Evolutionary conservation across 2,888 invertebrate species (phyloP).

Genomic region (Acronicta leporina): DNA sequence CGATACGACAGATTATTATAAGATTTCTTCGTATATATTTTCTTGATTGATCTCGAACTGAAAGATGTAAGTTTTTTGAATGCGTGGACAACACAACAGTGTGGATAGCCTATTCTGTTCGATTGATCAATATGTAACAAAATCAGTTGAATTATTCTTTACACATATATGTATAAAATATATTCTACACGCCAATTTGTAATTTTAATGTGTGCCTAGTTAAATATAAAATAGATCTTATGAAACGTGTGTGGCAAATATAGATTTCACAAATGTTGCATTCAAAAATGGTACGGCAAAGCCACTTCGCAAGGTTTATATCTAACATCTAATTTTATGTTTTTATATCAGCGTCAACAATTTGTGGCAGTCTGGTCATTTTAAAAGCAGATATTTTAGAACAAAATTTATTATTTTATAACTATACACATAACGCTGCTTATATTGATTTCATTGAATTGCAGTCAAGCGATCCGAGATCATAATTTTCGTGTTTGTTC

Average conservation of each 20-base stretch:
- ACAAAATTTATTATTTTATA: too few species aligned
- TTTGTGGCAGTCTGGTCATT: too few species aligned
- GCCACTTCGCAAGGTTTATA: not conserved
- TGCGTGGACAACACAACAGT: too few species aligned
- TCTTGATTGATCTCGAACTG: too few species aligned
- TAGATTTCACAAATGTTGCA: not conserved
- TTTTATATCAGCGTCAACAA: too few species aligned
- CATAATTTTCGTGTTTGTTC: constrained; percentile 13
- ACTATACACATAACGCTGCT: too few species aligned
- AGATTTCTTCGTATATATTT: too few species aligned
- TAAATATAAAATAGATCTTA: not conserved
- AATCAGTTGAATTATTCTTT: not conserved
- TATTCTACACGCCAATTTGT: not conserved
- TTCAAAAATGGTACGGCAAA: not conserved
- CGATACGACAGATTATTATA: too few species aligned
- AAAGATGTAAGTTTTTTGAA: too few species aligned
- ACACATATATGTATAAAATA: not conserved
- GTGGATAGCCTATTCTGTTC: too few species aligned
- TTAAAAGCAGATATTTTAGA: not conserved
- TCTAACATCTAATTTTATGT: not conserved
- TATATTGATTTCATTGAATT: not conserved
- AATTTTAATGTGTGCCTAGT: not conserved
- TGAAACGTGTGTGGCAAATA: not conserved
- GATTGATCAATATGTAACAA: too few species aligned
- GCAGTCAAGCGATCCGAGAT: constrained; percentile 19